Percentiles rank a stretch among this genome's conserved stretches.
These are phyloP conservation scores for Colaptes auratus DNA, from an alignment of 2,113 vertebrate genomes.

Conservation along the genomic window DNA sequence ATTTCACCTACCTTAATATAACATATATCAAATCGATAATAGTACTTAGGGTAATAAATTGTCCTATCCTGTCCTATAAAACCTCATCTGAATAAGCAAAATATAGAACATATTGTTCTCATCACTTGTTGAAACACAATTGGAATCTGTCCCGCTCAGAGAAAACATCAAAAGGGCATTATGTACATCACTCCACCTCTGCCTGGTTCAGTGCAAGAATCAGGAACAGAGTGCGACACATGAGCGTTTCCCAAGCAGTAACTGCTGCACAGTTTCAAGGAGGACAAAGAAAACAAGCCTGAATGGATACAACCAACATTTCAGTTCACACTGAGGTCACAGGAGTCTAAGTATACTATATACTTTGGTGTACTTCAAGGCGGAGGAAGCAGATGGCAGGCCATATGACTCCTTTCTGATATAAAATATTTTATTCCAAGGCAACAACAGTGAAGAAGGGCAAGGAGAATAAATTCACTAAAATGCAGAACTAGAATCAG, in stretches of 20 bases:
- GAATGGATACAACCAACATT: neutral
- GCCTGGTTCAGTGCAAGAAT: neutral
- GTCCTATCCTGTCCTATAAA: neutral
- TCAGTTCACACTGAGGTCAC: neutral
- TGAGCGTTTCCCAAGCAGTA: neutral
- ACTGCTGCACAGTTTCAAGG: neutral
- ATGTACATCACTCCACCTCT: neutral
- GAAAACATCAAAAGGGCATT: neutral
- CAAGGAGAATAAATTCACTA: conserved; percentile 2
- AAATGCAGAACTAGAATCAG: neutral
- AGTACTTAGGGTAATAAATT: neutral
- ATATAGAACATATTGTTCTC: neutral
- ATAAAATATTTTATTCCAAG: conserved; percentile 11
- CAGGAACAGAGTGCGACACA: neutral
- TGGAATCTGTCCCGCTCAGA: neutral
- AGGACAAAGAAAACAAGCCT: neutral
- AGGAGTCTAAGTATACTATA: neutral
- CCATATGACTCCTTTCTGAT: neutral
- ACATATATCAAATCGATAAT: neutral
- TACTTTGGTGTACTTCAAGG: neutral
- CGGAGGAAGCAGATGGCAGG: neutral
- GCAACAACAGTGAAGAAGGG: neutral
- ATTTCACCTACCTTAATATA: neutral
- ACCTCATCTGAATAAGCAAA: neutral
- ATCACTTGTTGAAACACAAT: conserved; percentile 11